Percentiles rank a stretch among this genome's conserved stretches.
phyloP scores from a whole-genome alignment of 92 coral and sea anemone species.

The Siderastrea siderea region DNA sequence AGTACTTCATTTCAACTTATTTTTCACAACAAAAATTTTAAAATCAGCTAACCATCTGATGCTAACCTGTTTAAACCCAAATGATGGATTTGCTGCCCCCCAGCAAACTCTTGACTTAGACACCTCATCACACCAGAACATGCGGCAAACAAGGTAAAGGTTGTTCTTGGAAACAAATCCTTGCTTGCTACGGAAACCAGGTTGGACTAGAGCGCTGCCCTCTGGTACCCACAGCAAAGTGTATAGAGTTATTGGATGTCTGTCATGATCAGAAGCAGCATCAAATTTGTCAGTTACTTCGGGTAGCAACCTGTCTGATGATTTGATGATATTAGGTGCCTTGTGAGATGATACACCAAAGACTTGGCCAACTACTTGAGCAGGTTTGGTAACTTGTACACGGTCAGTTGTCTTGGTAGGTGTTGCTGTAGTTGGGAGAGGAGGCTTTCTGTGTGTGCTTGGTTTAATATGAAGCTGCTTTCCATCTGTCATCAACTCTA shows the following conservation, averaged over 20 bases:
- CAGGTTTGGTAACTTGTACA: slow-evolving; percentile 30
- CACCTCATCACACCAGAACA: slow-evolving; percentile 96
- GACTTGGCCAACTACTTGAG: slow-evolving; percentile 23
- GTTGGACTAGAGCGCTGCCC: slow-evolving; percentile 80
- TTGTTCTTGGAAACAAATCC: slow-evolving; percentile 76
- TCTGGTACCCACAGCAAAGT: slow-evolving; percentile 97
- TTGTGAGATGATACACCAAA: neutral
- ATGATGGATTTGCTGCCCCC: slow-evolving; percentile 85
- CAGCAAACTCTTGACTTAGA: slow-evolving; percentile 91
- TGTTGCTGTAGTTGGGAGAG: slow-evolving; percentile 42
- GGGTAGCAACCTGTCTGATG: neutral
- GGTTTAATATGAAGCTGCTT: slow-evolving; percentile 58
- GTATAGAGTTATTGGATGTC: slow-evolving; percentile 71
- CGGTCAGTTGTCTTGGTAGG: slow-evolving; percentile 3
- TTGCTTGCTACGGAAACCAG: slow-evolving; percentile 48
- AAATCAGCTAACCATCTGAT: no score
- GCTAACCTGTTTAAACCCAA: slow-evolving; percentile 90
- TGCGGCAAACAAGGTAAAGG: slow-evolving; percentile 89
- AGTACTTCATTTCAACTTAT: neutral
- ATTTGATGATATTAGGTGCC: neutral
- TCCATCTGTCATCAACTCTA: slow-evolving; percentile 83
- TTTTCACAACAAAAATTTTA: no score
- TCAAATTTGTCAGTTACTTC: neutral
- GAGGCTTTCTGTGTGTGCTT: slow-evolving; percentile 47
- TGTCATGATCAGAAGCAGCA: slow-evolving; percentile 9